Evolutionary conservation across 2,113 vertebrate species (phyloP), one percentile per base, ranked within the genome.

Genomic region (Chloroceryle aenea): DNA sequence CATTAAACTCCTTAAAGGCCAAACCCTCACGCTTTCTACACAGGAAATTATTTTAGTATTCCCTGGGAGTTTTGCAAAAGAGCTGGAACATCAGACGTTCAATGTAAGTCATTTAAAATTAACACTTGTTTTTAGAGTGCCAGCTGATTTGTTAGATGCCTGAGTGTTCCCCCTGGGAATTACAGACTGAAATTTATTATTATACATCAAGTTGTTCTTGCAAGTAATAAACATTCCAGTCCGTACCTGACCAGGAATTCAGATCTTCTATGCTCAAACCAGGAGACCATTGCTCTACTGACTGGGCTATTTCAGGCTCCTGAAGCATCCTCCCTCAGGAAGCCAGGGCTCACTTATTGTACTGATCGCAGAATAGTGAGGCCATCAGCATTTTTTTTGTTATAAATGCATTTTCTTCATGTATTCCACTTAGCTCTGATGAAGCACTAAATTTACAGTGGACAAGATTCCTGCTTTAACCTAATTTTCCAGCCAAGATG

Each of bases 401-500:
- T 59, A 67, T 2, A 11, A 92, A 71, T 72, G 40, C 80, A 91
- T 81, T 66, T 88, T 36, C 53, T 84, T 68, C 48, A 8, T 7
- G 12, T 14, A 36, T 76, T 90, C 85, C 32, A n/a, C n/a, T 83
- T 58, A 59, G 53, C 30, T 73, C 55, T 59, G 64, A 78, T 22
- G 23, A 18, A 93, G 47, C 61, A 87, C 47, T 64, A 56, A 61
- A 64, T 77, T 90, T 64, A 76, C 20, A 82, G 52, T 2, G 83
- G 82, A 82, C 13, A 15, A 85, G 30, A 69, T 47, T 77, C 40
- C 48, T 61, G 26, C n/a, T 90, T 78, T 88, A 94, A 96, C 80
- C 76, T 93, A 36, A 87, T 95, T 89, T 85, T 85, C 62, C 69
- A 93, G 53, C 27, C 77, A 78, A 78, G 62, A 66, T 40, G 67